Evolutionary conservation across 2,113 vertebrate genomes (phyloP), one percentile per base, ranked within the genome.

Genomic region (Peromyscus polionotus): DNA sequence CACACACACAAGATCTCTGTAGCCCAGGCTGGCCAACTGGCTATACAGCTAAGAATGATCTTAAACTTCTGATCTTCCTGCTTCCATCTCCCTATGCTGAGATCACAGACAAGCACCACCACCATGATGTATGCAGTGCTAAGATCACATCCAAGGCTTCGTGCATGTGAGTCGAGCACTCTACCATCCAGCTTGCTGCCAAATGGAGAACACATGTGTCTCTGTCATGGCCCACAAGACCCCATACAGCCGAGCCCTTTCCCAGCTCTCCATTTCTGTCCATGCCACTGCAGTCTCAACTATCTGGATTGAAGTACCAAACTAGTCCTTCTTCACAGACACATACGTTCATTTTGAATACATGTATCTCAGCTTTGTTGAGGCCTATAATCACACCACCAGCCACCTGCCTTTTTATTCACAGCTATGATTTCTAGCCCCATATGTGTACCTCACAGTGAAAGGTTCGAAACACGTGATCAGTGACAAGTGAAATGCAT

Each of bases 311-410:
- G n/a, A n/a, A 67, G 45, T 42, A 76, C 28, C 77, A 81, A 65
- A 80, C 48, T 42, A 86, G 48, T 79, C 24, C 39, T 42, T 79
- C 92, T 93, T 90, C 89, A 42, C 48, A 79, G 67, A 70, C 12
- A 87, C 3, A n/a, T 72, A 33, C 24, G 77, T 61, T 83, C 51
- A 94, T 77, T 90, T 48, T 77, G 24, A 87, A 36, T 26, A 92
- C 80, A 86, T 75, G 84, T 54, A 73, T 86, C 80, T 90, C 84
- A 93, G 75, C 57, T 93, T 95, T 39, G 11, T 68, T 84, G 70
- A 36, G 59, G 54, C 87, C 68, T 65, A 67, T 39, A 75, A 12
- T 67, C 67, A 51, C 10, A n/a, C 67, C 17, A 84, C n/a, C 7
- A 95, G 36, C 48, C 67, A 92, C 51, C 76, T 28, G 54, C 76